Evolutionary conservation across 2,797 vertebrate genomes (phyloP), one percentile per base, ranked within the genome.

Genomic region (Xenops minutus): DNA sequence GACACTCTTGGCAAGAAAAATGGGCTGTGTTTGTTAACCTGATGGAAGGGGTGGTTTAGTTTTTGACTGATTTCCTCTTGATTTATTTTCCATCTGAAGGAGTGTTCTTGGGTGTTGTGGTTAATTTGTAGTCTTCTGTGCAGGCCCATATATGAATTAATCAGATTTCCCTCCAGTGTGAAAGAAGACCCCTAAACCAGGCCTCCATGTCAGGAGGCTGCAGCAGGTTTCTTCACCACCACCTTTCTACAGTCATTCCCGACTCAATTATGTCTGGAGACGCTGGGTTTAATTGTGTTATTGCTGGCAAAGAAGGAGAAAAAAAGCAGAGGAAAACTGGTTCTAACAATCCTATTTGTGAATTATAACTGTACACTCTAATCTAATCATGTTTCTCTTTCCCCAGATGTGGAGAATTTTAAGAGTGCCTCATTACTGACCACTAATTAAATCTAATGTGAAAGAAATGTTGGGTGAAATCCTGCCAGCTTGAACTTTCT

Each of bases 271-370:
- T 6, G 52, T 56, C 54, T 41, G 76, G 88, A 84, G 84, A 87
- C 3, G 12, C 92, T 15, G 88, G 72, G 63, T 95, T 96, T 96
- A 96, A 95, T 95, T 92, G 89, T 95, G 89, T 97, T 96, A 96
- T 96, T 95, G 77, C 95, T 95, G 89, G 88, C 85, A 88, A 92
- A 86, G 85, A 79, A 73, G 76, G 41, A 30, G 83, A 6, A 69
- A 92, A 93, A 91, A 94, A 89, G 76, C 71, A 69, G 73, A 88
- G 36, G 73, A 56, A 83, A 95, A 95, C 84, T 81, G 81, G 87
- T 94, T 96, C 87, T 94, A 92, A 22, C 94, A 96, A 92, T 97
- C 94, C 91, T 88, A 94, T 96, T 96, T 96, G 89, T 95, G 94
- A 95, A 93, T 95, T 97, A 94, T 97, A 93, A 61, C 92, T 92